Evolutionary conservation across 1,140 invertebrate species (phyloP).

Genomic region (Brachionus angularis): DNA sequence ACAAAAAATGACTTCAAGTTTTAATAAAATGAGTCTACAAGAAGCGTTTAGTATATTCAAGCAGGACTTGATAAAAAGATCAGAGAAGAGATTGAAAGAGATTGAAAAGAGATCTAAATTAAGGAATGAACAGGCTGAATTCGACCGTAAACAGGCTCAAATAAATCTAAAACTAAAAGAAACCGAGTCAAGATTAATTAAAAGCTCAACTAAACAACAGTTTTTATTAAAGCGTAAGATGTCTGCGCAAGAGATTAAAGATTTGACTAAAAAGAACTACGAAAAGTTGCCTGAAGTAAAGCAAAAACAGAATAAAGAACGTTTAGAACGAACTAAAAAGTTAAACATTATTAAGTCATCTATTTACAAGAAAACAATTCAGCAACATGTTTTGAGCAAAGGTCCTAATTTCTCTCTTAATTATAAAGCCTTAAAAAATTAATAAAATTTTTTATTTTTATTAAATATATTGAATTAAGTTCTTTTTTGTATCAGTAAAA

Average conservation of each 20-base stretch:
- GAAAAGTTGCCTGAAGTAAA: slow-evolving; percentile 33
- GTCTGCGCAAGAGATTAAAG: slow-evolving; percentile 30
- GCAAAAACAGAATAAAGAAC: slow-evolving; percentile 31
- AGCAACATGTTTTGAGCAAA: slow-evolving; percentile 32
- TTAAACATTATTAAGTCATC: slow-evolving; percentile 29
- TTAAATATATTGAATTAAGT: neutral
- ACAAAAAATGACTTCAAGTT: neutral
- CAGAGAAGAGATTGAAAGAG: neutral
- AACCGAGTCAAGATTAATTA: neutral
- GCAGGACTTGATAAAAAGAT: slow-evolving; percentile 22
- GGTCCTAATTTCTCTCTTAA: slow-evolving; percentile 39
- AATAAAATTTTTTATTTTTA: neutral
- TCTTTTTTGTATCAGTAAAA: neutral
- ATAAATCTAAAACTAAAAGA: slow-evolving; percentile 11
- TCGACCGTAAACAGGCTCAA: slow-evolving; percentile 15
- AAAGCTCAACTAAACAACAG: neutral
- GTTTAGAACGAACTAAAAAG: slow-evolving; percentile 1
- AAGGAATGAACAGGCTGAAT: slow-evolving; percentile 2
- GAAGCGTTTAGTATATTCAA: slow-evolving; percentile 39
- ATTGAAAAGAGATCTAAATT: slow-evolving; percentile 29
- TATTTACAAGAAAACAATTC: slow-evolving; percentile 39
- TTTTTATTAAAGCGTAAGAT: slow-evolving; percentile 13
- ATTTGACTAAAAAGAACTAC: slow-evolving; percentile 38
- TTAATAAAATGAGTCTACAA: slow-evolving; percentile 34
- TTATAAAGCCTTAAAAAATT: slow-evolving; percentile 35